Evolutionary conservation across 2,113 vertebrate species (phyloP).

Genomic region (Nycticebus coucang): DNA sequence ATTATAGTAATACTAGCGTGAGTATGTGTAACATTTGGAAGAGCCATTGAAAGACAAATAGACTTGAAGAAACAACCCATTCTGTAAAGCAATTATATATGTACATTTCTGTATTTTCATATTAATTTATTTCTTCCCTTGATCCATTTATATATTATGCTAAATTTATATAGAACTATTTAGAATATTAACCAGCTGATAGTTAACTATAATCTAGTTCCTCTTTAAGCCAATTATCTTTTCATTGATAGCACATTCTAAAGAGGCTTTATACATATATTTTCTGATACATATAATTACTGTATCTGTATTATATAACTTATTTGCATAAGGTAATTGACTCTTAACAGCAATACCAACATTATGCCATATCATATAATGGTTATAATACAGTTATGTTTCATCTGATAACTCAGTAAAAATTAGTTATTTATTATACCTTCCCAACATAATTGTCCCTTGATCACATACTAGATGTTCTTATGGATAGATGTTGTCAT

Average conservation of each 20-base stretch:
- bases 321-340: slow-evolving; percentile 22
- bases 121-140: slow-evolving; percentile 14
- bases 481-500: background rate
- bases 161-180: slow-evolving; percentile 20
- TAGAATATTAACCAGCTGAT: slow-evolving; percentile 1
- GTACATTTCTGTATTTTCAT: slow-evolving; percentile 18
- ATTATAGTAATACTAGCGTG: background rate
- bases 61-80: slow-evolving; percentile 18
- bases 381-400: background rate
- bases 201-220: slow-evolving; percentile 13
- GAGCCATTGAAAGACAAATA: slow-evolving; percentile 17
- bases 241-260: slow-evolving; percentile 17
- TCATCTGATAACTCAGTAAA: background rate
- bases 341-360: background rate
- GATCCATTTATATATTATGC: background rate
- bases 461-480: background rate
- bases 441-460: slow-evolving; percentile 7
- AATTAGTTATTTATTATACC: slow-evolving; percentile 15
- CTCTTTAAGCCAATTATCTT: slow-evolving; percentile 25
- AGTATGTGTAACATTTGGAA: background rate
- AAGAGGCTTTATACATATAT: slow-evolving; percentile 20
- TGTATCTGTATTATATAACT: background rate
- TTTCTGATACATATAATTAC: background rate
- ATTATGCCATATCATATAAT: background rate
- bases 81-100: slow-evolving; percentile 18